Base-by-base conservation (phyloP, 2,797 vertebrate species). In the Falco naumanni region DNA sequence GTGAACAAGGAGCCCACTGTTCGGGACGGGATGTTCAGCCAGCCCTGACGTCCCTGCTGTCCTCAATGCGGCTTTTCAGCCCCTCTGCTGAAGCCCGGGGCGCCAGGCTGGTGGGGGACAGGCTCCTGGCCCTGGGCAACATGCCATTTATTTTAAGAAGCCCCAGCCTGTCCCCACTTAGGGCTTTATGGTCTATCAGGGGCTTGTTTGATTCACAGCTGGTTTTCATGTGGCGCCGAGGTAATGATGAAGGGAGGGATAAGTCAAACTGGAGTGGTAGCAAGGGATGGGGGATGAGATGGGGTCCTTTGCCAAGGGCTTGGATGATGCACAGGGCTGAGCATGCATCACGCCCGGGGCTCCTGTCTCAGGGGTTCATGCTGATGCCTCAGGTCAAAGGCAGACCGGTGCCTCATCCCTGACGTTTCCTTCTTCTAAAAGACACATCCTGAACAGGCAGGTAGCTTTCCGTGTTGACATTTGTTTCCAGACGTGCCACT, bases 1-100 rank as follows among this genome's bases (percentile, higher is more conserved):
- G 78, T 1, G 69, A 97, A 98, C 98, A 98, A 98, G 97, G 98
- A 96, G 90, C 66, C 94, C 97, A 97, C 93, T 98, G 98, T 98
- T 97, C 82, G 8, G 31, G 91, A 92, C 82, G 95, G 97, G 97
- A 97, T 98, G 97, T 98, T 97, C 97, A 97, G 98, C 98, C 98
- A 98, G 96, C 95, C 96, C 71, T 98, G 98, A 97, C 89, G 71
- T 93, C 87, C 95, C 89, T 13, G 43, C 53, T 59, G 21, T 95
- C 95, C 96, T 98, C 97, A 98, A 97, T 98, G 97, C 84, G 43
- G 94, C 97, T 97, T 98, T 98, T 98, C 97, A 98, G 89, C 82
- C 91, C 82, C 93, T 74, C 60, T 5, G 13, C 66, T 20, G 88
- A 48, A 71, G 85, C 76, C 72, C 28, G 13, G 97, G 96, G 93